These are phyloP conservation scores for Apteryx mantelli DNA, from an alignment of 2,113 vertebrate species.

Conservation along the genomic window DNA sequence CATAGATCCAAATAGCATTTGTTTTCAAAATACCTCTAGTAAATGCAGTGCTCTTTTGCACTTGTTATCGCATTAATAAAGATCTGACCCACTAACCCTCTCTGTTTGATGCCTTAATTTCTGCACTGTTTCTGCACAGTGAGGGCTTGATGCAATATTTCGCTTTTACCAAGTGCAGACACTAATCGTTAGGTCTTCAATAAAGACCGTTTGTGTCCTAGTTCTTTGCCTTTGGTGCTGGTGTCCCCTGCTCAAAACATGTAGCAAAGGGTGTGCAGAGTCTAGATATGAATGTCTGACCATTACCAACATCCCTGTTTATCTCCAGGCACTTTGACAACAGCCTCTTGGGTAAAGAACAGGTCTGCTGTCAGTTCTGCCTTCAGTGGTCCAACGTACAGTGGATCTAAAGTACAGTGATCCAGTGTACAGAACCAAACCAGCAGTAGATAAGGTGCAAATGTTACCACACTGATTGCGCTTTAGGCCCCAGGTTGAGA, in stretches of 20 bases:
- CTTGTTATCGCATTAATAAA: background rate
- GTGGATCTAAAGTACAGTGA: accelerated
- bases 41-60: background rate
- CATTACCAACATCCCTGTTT: background rate
- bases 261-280: background rate
- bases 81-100: background rate
- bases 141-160: background rate
- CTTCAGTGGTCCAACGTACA: accelerated
- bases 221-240: background rate
- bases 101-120: background rate
- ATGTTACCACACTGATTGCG: background rate
- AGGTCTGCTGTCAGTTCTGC: background rate
- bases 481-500: background rate
- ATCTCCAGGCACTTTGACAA: background rate
- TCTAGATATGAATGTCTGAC: background rate
- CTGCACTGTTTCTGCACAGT: background rate
- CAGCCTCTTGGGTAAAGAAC: background rate
- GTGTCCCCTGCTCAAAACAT: background rate
- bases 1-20: background rate
- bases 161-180: background rate
- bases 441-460: background rate
- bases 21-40: background rate
- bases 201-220: background rate
- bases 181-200: background rate
- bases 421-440: background rate